A percentile compares a stretch with the other conserved stretches of the same genome.
Evolutionary conservation across 2,797 vertebrate genomes (phyloP).

Genomic region (Danio kyathit): DNA sequence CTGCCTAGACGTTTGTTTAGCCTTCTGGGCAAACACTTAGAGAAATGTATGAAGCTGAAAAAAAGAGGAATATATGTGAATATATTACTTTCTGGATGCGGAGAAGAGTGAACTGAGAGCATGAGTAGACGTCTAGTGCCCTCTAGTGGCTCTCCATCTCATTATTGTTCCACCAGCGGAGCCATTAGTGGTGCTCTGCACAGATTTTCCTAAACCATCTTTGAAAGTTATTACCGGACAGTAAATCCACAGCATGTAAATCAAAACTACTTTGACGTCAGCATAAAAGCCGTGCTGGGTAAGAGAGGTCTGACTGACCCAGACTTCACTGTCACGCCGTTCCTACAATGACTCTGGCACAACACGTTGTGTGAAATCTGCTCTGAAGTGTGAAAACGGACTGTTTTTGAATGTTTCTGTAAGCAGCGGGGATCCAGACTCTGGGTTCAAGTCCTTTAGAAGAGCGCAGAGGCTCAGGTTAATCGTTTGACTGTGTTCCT

Average conservation of each 20-base stretch:
- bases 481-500: slow-evolving; percentile 66
- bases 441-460: not conserved
- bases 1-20: slow-evolving; percentile 86
- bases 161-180: slow-evolving; percentile 34
- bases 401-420: slow-evolving; percentile 11
- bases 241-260: slow-evolving; percentile 59
- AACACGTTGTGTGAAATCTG: not conserved
- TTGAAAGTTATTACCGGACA: slow-evolving; percentile 64
- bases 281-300: slow-evolving; percentile 19
- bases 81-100: slow-evolving; percentile 72
- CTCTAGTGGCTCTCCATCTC: slow-evolving; percentile 76
- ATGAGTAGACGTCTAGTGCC: slow-evolving; percentile 78
- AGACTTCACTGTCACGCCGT: slow-evolving; percentile 8
- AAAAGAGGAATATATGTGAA: slow-evolving; percentile 75
- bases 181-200: slow-evolving; percentile 57
- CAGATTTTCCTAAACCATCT: slow-evolving; percentile 67
- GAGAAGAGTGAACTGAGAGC: slow-evolving; percentile 46
- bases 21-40: slow-evolving; percentile 86
- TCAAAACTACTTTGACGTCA: slow-evolving; percentile 62
- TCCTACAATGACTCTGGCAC: not conserved
- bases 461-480: slow-evolving; percentile 5
- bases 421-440: slow-evolving; percentile 12
- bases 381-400: slow-evolving; percentile 12
- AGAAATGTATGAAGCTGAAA: slow-evolving; percentile 80
- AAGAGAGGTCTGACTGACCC: slow-evolving; percentile 28